Evolutionary conservation across 2,797 vertebrate species (phyloP).

Genomic region (Taenioides sp.): DNA sequence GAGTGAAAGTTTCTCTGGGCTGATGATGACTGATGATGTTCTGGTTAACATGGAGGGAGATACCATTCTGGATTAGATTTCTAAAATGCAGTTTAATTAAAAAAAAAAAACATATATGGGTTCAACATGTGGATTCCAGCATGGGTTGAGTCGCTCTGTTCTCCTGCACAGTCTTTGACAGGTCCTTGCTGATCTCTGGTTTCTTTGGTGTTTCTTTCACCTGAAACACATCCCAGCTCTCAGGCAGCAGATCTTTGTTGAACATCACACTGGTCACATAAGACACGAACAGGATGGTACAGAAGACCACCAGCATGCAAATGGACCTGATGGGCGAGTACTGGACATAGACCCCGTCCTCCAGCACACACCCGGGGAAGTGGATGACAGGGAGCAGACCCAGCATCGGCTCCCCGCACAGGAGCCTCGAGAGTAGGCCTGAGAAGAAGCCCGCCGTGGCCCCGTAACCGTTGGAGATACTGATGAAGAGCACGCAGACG

Average conservation of each 20-base stretch:
- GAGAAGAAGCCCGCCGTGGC: slow-evolving; percentile 43
- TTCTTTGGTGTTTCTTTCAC: slow-evolving; percentile 58
- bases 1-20: no score
- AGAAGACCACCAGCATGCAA: slow-evolving; percentile 71
- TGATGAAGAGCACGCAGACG: slow-evolving; percentile 70
- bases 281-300: slow-evolving; percentile 61
- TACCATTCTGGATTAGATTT: no score
- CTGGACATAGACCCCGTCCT: slow-evolving; percentile 66
- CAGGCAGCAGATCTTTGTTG: slow-evolving; percentile 45
- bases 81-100: no score
- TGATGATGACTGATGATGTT: no score
- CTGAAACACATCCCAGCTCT: slow-evolving; percentile 57
- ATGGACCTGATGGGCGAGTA: slow-evolving; percentile 79
- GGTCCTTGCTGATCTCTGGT: not conserved
- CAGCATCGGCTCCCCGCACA: slow-evolving; percentile 63
- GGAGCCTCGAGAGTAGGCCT: slow-evolving; percentile 47
- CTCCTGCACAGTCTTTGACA: slow-evolving; percentile 39
- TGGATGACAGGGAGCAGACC: slow-evolving; percentile 55
- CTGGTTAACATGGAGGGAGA: no score
- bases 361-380: slow-evolving; percentile 72
- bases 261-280: slow-evolving; percentile 51
- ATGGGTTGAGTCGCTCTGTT: not conserved
- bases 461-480: slow-evolving; percentile 66
- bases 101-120: no score
- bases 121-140: slow-evolving; percentile 17